Conservation (phyloP, 1,140 invertebrate species). For the Diplogasteroides magnus region DNA sequence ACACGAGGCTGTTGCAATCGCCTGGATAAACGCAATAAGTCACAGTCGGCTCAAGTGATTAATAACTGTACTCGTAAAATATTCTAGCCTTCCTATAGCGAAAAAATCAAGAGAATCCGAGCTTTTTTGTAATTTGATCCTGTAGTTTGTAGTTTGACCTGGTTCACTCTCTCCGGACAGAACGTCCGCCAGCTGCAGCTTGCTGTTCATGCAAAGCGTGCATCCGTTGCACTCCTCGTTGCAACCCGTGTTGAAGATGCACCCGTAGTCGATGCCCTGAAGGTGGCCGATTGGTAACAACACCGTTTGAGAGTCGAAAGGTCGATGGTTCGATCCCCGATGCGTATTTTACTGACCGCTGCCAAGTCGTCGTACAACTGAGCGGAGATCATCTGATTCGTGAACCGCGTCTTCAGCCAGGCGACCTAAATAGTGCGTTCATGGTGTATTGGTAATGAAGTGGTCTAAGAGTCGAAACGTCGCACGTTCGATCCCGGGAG, state of each 20-base stretch:
- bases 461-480: not conserved
- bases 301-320: not conserved
- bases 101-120: not conserved
- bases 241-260: constrained; percentile 48
- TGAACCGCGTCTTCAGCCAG: constrained; percentile 27
- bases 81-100: not conserved
- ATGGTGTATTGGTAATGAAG: not conserved
- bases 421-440: constrained; percentile 11
- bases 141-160: not conserved
- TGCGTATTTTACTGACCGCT: constrained; percentile 24
- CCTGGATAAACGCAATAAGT: constrained; percentile 19
- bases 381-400: constrained; percentile 31
- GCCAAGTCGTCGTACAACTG: constrained; percentile 47
- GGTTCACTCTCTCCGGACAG: constrained; percentile 33
- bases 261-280: constrained; percentile 46
- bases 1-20: constrained; percentile 41
- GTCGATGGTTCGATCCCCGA: not conserved
- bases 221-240: constrained; percentile 39
- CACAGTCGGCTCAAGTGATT: not conserved
- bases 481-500: not conserved
- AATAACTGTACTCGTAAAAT: not conserved
- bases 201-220: constrained; percentile 39
- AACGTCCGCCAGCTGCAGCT: constrained; percentile 45
- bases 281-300: not conserved
- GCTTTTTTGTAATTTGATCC: not conserved